Evolutionary conservation across 2,797 vertebrate genomes (phyloP).

Genomic region (Balearica regulorum): DNA sequence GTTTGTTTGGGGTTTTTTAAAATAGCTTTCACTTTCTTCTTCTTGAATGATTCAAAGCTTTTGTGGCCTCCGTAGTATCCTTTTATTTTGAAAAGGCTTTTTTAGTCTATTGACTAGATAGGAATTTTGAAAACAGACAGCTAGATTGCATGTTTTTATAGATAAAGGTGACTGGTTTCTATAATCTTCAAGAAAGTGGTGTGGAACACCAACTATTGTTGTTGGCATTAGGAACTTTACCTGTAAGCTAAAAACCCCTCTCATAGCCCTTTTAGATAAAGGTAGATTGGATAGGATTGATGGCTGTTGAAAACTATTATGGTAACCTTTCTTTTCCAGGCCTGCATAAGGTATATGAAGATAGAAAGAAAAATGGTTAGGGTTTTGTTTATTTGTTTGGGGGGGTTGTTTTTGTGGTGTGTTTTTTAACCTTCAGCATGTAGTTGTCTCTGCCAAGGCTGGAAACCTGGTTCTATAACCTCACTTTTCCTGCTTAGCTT

Average conservation of each 20-base stretch:
- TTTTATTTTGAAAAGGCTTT: not conserved
- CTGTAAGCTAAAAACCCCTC: not conserved
- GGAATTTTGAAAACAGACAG: not conserved
- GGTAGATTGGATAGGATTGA: not conserved
- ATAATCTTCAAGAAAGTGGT: not conserved
- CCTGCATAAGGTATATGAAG: not conserved
- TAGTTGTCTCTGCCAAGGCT: not conserved
- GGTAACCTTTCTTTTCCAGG: not conserved
- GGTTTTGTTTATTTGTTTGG: too few species aligned
- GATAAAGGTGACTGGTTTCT: not conserved
- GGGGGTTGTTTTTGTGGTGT: too few species aligned
- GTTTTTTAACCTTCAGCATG: not conserved
- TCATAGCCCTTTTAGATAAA: not conserved
- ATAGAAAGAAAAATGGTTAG: too few species aligned
- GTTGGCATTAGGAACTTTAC: not conserved
- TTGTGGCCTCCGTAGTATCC: not conserved
- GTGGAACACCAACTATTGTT: not conserved
- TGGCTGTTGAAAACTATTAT: not conserved
- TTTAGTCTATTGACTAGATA: not conserved
- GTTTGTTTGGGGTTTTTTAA: not conserved
- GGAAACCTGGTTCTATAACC: not conserved
- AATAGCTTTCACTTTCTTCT: not conserved
- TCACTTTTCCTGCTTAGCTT: not conserved
- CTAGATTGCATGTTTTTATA: not conserved
- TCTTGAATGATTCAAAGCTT: not conserved